A percentile compares a stretch with the other conserved stretches of the same genome.
Conservation (phyloP, 2,797 vertebrate genomes). For the Pipistrellus nathusii region DNA sequence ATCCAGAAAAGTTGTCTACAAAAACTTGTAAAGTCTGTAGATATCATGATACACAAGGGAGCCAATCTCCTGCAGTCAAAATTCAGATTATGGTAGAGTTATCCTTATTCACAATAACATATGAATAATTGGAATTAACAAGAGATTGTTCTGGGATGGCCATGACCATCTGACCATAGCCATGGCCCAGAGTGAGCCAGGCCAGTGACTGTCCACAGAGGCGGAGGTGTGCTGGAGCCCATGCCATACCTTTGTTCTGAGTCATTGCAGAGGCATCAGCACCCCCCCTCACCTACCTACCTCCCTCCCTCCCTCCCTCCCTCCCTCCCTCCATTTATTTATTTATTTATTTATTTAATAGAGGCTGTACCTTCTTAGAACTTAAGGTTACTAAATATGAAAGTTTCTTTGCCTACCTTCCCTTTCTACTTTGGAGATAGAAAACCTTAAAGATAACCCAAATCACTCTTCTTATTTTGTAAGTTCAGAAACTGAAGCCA, state of each 20-base stretch:
- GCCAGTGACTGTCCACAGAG: background rate
- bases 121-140: constrained; percentile 19
- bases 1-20: background rate
- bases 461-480: constrained; percentile 40
- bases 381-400: constrained; percentile 27
- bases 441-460: constrained; percentile 28
- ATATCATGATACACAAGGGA: background rate
- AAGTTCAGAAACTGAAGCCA: constrained; percentile 28
- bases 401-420: constrained; percentile 5
- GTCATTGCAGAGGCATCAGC: background rate
- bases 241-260: background rate
- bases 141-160: background rate
- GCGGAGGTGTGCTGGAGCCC: background rate
- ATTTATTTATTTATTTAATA: background rate
- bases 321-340: too few species aligned
- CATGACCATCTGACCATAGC: background rate
- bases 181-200: background rate
- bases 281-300: too few species aligned
- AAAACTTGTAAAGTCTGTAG: background rate
- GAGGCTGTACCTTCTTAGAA: background rate
- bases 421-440: constrained; percentile 31
- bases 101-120: background rate
- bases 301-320: too few species aligned
- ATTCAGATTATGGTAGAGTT: background rate
- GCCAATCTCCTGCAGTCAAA: background rate